Percentiles rank a stretch among this genome's conserved stretches.
These are phyloP conservation scores for Salminus brasiliensis DNA, from an alignment of 2,113 vertebrate species.

Conservation along the genomic window DNA sequence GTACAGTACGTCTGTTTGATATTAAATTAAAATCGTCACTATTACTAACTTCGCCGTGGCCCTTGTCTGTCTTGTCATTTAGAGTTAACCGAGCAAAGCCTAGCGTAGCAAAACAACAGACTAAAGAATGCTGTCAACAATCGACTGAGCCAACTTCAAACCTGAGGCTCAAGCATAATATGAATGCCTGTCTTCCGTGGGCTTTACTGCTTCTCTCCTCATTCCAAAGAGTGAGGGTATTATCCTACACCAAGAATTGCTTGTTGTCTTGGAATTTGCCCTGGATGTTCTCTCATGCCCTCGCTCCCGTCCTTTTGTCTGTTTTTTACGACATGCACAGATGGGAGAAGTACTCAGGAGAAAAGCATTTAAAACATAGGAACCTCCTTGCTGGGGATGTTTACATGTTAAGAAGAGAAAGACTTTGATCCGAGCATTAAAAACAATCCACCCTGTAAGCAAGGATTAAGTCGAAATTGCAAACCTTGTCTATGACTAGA, in stretches of 20 bases:
- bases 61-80: not conserved
- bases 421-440: not conserved
- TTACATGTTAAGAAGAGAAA: not conserved
- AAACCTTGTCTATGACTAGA: not conserved
- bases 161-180: slow-evolving; percentile 8
- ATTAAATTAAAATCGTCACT: slow-evolving; percentile 12
- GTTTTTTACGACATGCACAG: slow-evolving; percentile 4
- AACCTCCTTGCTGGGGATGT: not conserved
- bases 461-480: not conserved
- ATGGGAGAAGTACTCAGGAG: not conserved
- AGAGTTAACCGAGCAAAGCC: not conserved
- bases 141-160: slow-evolving; percentile 14
- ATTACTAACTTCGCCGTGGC: not conserved
- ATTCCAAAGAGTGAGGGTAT: slow-evolving; percentile 40
- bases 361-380: too few relatives aligned
- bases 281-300: not conserved
- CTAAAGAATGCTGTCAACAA: slow-evolving; percentile 14
- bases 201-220: slow-evolving; percentile 29
- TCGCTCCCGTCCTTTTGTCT: not conserved
- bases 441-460: not conserved
- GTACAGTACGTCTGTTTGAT: slow-evolving; percentile 10
- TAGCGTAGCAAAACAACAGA: not conserved
- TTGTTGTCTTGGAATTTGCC: slow-evolving; percentile 42
- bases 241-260: slow-evolving; percentile 1
- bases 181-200: not conserved